These are phyloP conservation scores for Pelecanus crispus DNA, from an alignment of 2,113 vertebrate genomes.

Conservation along the genomic window DNA sequence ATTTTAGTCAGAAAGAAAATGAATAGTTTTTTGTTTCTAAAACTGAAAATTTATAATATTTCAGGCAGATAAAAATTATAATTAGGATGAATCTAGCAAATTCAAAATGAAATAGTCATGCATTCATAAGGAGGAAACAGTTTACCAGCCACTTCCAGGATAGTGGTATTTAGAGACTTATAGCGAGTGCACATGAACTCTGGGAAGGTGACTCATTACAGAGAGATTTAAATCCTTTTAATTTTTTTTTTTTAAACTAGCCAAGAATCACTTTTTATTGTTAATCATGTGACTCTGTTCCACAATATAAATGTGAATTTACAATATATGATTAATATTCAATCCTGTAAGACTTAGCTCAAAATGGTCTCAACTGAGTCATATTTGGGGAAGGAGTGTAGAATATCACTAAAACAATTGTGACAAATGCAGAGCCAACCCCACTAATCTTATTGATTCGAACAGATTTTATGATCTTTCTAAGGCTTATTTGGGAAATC, in stretches of 20 bases:
- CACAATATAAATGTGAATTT: neutral
- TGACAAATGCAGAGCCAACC: neutral
- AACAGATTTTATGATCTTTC: neutral
- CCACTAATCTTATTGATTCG: neutral
- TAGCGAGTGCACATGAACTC: neutral
- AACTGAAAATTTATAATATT: neutral
- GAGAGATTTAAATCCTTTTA: neutral
- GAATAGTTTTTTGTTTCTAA: neutral
- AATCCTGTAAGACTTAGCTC: neutral
- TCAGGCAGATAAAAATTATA: neutral
- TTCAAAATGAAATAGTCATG: neutral
- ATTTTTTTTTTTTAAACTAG: neutral
- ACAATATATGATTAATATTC: neutral
- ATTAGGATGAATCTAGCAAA: neutral
- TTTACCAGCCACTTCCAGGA: neutral
- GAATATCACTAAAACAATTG: neutral
- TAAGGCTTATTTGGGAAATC: neutral
- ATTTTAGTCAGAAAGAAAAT: neutral
- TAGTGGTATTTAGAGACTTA: neutral
- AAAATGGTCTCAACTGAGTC: neutral
- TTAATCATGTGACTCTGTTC: neutral
- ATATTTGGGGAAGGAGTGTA: rapidly evolving
- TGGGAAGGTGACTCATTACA: neutral
- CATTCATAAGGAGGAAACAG: neutral
- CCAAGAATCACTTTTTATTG: neutral